Base-by-base conservation (phyloP, 2,888 invertebrate species). In the Rhagophthalmus giganteus region DNA sequence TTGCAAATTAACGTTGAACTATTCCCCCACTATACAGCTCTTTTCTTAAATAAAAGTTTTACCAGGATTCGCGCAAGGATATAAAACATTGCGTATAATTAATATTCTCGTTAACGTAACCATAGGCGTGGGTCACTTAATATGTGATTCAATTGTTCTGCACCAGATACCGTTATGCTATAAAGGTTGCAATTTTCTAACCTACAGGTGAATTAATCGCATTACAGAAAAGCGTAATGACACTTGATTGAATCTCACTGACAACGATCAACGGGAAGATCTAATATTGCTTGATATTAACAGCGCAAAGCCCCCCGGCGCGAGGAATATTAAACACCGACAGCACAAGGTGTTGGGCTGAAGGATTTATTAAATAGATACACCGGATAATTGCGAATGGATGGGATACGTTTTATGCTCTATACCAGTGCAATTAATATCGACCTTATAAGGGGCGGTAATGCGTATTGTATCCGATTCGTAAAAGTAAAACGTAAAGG, bases 241-340 rank as follows among this genome's bases (percentile, higher is more conserved):
- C 55, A 57, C 55, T 39, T 55, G 60, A 54, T 60, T 55, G 57
- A 54, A 57, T 54, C 39, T 55, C 57, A 55, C 57, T 55, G 55
- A 57, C 57, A 49, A 48, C 55, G 55, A 57, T 58, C 57, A 55
- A 39, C 58, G 55, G 55, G 55, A 51, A 49, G 53, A 60, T 58
- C 47, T 48, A 59, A 60, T 60, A 60, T 55, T 54, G 49, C 55
- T 45, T 52, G 55, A 57, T 58, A 58, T 60, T 57, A 60, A 58
- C 49, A 47, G 41, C 38, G 30, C 24, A 40, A 44, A 34, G 51
- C 55, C 58, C 54, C 54, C 55, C 44, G 56, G 39, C 44, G 57
- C 49, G 58, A 52, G 50, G 51, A 55, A 58, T 54, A 60, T 60
- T 60, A 60, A 60, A 60, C 57, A 57, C 58, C 60, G 39, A 54